Conservation (phyloP, 1,140 invertebrate species). For the Drosophila ficusphila region DNA sequence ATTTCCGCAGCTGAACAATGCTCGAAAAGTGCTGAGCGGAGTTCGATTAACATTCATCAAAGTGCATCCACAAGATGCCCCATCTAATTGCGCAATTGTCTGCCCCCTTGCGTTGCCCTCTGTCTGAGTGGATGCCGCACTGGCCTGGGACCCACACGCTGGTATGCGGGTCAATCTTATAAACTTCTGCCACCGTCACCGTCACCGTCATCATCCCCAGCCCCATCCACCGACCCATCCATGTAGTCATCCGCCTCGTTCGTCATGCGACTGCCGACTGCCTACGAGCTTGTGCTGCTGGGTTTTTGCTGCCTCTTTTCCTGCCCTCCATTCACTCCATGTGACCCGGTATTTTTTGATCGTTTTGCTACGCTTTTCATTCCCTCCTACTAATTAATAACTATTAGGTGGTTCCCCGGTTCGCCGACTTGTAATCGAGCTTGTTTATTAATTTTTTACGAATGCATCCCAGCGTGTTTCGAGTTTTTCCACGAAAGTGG, state of each 20-base stretch:
- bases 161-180: conserved; percentile 76
- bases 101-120: conserved; percentile 1
- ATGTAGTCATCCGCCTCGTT: conserved; percentile 29
- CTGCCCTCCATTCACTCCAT: conserved; percentile 22
- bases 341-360: conserved; percentile 74
- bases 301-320: conserved; percentile 11
- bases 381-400: conserved; percentile 77
- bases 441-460: conserved; percentile 57
- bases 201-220: conserved; percentile 27
- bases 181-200: conserved; percentile 64
- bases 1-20: conserved; percentile 56
- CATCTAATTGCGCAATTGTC: conserved; percentile 69
- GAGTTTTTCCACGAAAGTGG: conserved; percentile 32
- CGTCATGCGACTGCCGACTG: conserved; percentile 48
- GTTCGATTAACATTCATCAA: conserved; percentile 78
- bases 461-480: conserved; percentile 12
- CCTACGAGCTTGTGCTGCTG: conserved; percentile 51
- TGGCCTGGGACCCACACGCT: conserved; percentile 48
- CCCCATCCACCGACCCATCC: conserved; percentile 16
- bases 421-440: conserved; percentile 58
- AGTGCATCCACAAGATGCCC: conserved; percentile 65
- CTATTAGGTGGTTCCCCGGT: conserved; percentile 55
- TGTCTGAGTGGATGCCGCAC: conserved; percentile 26
- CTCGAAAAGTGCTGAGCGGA: conserved; percentile 52
- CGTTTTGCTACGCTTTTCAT: conserved; percentile 76